Percentiles rank a stretch among this genome's conserved stretches.
Conservation (phyloP, 2,113 vertebrate genomes). For the Neodontobutis hainanensis region DNA sequence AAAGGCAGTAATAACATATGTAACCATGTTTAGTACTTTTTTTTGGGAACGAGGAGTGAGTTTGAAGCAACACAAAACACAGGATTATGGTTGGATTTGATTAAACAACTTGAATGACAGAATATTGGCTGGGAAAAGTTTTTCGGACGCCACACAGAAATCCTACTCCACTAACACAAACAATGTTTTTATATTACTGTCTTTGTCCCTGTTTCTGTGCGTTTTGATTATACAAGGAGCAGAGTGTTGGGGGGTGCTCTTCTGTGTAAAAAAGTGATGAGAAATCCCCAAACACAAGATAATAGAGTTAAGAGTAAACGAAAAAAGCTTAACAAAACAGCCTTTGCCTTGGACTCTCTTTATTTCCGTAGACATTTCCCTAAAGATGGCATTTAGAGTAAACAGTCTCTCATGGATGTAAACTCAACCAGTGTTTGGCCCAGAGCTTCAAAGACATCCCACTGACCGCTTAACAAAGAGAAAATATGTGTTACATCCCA, state of each 20-base stretch:
- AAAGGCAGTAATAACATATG: no score
- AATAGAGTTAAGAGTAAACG: slow-evolving; percentile 31
- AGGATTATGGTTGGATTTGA: slow-evolving; percentile 41
- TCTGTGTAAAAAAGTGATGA: slow-evolving; percentile 16
- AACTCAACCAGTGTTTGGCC: slow-evolving; percentile 35
- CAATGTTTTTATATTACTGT: slow-evolving; percentile 11
- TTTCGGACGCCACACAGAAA: slow-evolving; percentile 36
- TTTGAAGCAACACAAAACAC: slow-evolving; percentile 19
- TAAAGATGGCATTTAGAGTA: slow-evolving; percentile 38
- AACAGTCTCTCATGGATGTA: slow-evolving; percentile 34
- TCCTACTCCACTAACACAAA: slow-evolving; percentile 16
- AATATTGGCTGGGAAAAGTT: slow-evolving; percentile 57
- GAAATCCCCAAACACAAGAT: slow-evolving; percentile 20
- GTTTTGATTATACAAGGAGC: background rate
- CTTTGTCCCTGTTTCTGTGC: slow-evolving; percentile 20
- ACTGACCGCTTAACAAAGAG: slow-evolving; percentile 22
- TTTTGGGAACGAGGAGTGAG: background rate
- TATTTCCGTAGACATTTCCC: slow-evolving; percentile 19
- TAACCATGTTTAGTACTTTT: no score
- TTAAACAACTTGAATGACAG: slow-evolving; percentile 51
- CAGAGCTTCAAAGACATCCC: slow-evolving; percentile 18
- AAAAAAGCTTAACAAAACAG: slow-evolving; percentile 23
- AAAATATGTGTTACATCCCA: slow-evolving; percentile 40
- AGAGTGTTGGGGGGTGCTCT: background rate
- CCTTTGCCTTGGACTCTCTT: slow-evolving; percentile 7